These are phyloP conservation scores for Clavelina lepadiformis DNA, from an alignment of 23 tunicate genomes.

Conservation along the genomic window DNA sequence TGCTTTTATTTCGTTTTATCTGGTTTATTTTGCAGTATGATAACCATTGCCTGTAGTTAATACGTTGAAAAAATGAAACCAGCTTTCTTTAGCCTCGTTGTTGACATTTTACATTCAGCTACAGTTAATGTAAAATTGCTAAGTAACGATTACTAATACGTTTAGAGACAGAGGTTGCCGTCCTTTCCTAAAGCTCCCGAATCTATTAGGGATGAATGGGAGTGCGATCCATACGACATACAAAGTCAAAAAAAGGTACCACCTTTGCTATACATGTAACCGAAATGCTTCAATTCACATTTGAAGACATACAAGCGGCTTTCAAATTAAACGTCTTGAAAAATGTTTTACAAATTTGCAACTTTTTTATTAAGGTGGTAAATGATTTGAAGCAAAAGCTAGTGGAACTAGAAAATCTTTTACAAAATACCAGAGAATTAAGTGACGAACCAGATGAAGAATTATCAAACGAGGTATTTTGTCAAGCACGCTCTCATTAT, in stretches of 20 bases:
- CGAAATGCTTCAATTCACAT: not conserved
- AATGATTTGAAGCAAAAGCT: slow-evolving; percentile 47
- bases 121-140: too few species aligned
- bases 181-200: slow-evolving; percentile 61
- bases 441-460: slow-evolving; percentile 16
- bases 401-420: slow-evolving; percentile 35
- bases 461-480: not conserved
- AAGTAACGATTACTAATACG: too few species aligned
- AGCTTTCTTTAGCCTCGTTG: too few species aligned
- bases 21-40: too few species aligned
- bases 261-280: not conserved
- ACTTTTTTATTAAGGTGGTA: slow-evolving; percentile 35
- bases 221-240: slow-evolving; percentile 30
- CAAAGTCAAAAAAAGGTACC: slow-evolving; percentile 49
- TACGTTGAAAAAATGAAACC: too few species aligned
- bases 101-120: too few species aligned
- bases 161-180: slow-evolving; percentile 1
- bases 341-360: not conserved
- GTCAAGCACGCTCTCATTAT: too few species aligned
- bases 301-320: too few species aligned
- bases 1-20: too few species aligned
- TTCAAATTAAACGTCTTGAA: not conserved
- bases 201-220: slow-evolving; percentile 46
- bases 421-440: slow-evolving; percentile 38
- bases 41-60: too few species aligned